Evolutionary conservation across 2,113 vertebrate genomes (phyloP).

Genomic region (Pseudorectes ferrugineus): DNA sequence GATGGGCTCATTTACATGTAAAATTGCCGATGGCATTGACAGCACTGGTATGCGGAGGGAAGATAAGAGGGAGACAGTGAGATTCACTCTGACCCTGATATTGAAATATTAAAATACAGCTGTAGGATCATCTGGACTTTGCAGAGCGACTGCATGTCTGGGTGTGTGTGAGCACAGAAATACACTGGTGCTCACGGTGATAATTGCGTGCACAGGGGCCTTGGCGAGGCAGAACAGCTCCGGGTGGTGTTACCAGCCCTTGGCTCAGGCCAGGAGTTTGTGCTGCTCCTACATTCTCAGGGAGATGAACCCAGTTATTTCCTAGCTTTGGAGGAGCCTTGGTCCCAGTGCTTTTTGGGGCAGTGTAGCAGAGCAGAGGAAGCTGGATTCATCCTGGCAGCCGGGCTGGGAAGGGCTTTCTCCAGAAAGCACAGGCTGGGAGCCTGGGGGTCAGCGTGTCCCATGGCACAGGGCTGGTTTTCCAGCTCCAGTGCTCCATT

Average conservation of each 20-base stretch:
- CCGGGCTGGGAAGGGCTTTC: neutral
- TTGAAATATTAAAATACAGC: constrained; percentile 72
- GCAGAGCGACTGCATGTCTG: neutral
- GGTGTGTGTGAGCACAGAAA: neutral
- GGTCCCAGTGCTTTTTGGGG: neutral
- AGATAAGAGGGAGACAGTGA: constrained; percentile 71
- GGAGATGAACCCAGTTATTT: neutral
- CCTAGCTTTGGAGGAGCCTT: neutral
- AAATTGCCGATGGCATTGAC: constrained; percentile 81
- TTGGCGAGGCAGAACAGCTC: fast-evolving
- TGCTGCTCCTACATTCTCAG: neutral
- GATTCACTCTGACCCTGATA: constrained; percentile 68
- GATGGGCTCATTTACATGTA: constrained; percentile 82
- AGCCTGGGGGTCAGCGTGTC: fast-evolving
- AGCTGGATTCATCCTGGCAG: neutral
- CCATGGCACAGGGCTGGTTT: neutral
- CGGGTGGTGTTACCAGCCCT: fast-evolving
- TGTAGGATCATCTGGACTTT: constrained; percentile 64
- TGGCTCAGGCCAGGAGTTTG: neutral
- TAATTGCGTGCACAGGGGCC: neutral
- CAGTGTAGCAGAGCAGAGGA: neutral
- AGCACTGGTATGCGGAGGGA: constrained; percentile 67
- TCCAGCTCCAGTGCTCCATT: neutral
- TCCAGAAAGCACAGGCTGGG: neutral
- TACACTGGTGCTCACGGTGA: neutral